A percentile compares a stretch with the other conserved stretches of the same genome.
Conservation (phyloP, 1,140 invertebrate genomes). For the Lycorma delicatula region DNA sequence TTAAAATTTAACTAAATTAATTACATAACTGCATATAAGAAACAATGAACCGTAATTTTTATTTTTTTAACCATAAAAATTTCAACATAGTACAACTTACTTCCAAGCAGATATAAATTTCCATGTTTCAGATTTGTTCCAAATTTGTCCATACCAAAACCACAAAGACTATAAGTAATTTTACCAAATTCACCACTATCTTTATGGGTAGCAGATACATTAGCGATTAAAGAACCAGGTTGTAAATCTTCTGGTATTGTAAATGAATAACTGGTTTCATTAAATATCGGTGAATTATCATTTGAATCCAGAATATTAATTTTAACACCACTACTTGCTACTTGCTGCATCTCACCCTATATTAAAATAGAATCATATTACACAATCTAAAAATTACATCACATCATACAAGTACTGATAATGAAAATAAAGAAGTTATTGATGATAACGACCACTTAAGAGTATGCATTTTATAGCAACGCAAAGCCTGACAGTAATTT, state of each 20-base stretch:
- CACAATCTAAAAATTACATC: no score
- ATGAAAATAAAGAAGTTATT: no score
- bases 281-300: slow-evolving; percentile 70
- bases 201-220: slow-evolving; percentile 56
- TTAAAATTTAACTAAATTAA: no score
- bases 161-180: slow-evolving; percentile 58
- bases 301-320: slow-evolving; percentile 70
- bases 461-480: no score
- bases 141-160: slow-evolving; percentile 67
- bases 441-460: no score
- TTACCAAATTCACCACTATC: slow-evolving; percentile 62
- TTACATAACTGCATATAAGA: no score
- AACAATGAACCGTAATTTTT: no score
- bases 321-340: slow-evolving; percentile 56
- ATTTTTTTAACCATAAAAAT: no score
- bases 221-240: slow-evolving; percentile 50
- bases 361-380: not conserved
- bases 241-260: slow-evolving; percentile 54
- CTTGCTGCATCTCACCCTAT: slow-evolving; percentile 35
- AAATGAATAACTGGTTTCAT: slow-evolving; percentile 50
- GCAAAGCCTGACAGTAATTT: no score
- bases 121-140: slow-evolving; percentile 51
- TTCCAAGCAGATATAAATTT: slow-evolving; percentile 50
- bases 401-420: no score
- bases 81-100: no score